Percentiles rank a stretch among this genome's conserved stretches.
These are phyloP conservation scores for Bubalus kerabau DNA, from an alignment of 2,113 vertebrate species.

Conservation along the genomic window DNA sequence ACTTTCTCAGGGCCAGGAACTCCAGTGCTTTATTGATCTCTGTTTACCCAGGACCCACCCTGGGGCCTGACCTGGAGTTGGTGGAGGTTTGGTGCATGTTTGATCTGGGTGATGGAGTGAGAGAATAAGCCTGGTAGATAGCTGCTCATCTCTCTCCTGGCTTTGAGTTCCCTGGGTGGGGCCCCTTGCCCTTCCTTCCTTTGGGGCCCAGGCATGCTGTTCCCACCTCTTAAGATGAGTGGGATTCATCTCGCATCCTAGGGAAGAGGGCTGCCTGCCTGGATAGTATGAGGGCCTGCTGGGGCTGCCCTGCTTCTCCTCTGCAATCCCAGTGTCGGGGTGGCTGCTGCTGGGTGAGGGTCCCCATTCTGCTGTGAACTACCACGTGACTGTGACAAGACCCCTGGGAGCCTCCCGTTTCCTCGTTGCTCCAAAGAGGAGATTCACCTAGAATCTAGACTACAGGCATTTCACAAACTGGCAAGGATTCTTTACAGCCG, in stretches of 20 bases:
- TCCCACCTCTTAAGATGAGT: not conserved
- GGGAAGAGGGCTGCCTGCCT: not conserved
- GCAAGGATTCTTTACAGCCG: not conserved
- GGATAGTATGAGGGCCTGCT: not conserved
- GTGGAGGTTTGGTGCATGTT: not conserved
- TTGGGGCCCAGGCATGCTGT: not conserved
- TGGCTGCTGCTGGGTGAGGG: not conserved
- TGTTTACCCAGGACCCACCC: conserved; percentile 32
- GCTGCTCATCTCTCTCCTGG: not conserved
- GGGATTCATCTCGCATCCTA: not conserved
- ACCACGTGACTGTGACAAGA: not conserved
- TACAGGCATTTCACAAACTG: not conserved
- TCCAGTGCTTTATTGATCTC: conserved; percentile 32
- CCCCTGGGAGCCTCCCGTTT: not conserved
- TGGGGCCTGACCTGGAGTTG: not conserved
- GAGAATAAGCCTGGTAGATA: not conserved
- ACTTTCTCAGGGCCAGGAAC: conserved; percentile 51
- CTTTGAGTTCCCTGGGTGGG: not conserved
- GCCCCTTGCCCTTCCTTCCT: not conserved
- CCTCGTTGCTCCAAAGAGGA: not conserved
- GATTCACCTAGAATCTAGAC: not conserved
- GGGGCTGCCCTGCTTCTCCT: not conserved
- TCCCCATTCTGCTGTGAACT: not conserved
- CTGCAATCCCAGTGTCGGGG: not conserved
- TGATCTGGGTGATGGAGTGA: not conserved